Percentiles rank a stretch among this genome's conserved stretches.
These are phyloP conservation scores for Zhuqinia jingwanae DNA, from an alignment of 2,888 invertebrate genomes.

Conservation along the genomic window DNA sequence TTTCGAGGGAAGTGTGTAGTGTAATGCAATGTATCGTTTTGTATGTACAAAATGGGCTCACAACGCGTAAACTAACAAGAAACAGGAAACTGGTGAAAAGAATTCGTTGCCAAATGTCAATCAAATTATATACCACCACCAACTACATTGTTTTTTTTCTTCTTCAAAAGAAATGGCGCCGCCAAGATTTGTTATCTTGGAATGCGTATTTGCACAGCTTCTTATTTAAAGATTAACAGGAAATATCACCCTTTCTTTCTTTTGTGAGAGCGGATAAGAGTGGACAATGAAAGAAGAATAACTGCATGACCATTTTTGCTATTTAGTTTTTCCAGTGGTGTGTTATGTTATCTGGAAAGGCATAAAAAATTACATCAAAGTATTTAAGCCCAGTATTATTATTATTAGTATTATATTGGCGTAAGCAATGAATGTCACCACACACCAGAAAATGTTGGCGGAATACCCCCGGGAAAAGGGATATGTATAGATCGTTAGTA, in stretches of 20 bases:
- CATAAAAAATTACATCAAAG: conserved; percentile 53
- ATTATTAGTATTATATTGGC: too few species aligned
- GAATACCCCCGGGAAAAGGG: conserved; percentile 51
- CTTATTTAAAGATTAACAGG: conserved; percentile 51
- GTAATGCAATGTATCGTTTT: conserved; percentile 15
- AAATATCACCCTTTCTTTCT: conserved; percentile 42
- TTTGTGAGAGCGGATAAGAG: background rate
- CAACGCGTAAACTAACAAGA: conserved; percentile 5
- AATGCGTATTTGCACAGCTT: background rate
- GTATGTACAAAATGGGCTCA: background rate
- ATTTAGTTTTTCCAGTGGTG: conserved; percentile 8
- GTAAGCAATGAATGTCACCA: conserved; percentile 67
- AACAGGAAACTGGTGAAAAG: conserved; percentile 58
- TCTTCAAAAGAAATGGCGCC: conserved; percentile 34
- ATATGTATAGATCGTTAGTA: conserved; percentile 41
- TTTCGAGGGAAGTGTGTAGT: conserved; percentile 33
- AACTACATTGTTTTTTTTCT: conserved; percentile 31
- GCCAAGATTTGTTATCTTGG: conserved; percentile 35
- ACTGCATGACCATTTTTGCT: conserved; percentile 6
- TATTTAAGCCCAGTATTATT: conserved; percentile 39
- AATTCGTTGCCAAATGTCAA: conserved; percentile 68
- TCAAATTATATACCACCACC: conserved; percentile 48
- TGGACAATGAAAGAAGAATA: too few species aligned
- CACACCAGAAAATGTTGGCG: conserved; percentile 19
- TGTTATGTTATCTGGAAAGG: conserved; percentile 48